phyloP scores from a whole-genome alignment of 2,888 invertebrate genomes.

The Trilocha varians region DNA sequence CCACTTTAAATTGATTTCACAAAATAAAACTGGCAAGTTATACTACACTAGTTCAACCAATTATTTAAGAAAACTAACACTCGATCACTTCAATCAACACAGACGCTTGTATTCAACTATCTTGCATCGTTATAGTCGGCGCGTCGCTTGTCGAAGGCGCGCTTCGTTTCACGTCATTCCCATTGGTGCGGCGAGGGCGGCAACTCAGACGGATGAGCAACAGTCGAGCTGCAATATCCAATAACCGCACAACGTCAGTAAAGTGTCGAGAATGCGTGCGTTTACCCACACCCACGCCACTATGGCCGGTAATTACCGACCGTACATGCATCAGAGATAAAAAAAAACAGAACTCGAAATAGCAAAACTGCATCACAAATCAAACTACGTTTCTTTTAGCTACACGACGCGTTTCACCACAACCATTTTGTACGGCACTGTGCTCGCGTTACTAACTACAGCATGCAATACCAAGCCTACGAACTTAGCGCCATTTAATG shows the following conservation, averaged over 20 bases:
- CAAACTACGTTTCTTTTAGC: slow-evolving; percentile 38
- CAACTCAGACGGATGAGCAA: slow-evolving; percentile 97
- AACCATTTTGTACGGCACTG: slow-evolving; percentile 66
- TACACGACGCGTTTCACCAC: slow-evolving; percentile 57
- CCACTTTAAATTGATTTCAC: too few species aligned
- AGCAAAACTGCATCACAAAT: slow-evolving; percentile 66
- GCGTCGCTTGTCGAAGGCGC: slow-evolving; percentile 43
- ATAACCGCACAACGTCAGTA: slow-evolving; percentile 22
- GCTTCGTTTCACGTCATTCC: slow-evolving; percentile 84
- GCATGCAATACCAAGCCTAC: slow-evolving; percentile 57
- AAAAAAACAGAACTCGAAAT: slow-evolving; percentile 51
- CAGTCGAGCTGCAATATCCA: slow-evolving; percentile 85
- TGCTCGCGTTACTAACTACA: slow-evolving; percentile 47
- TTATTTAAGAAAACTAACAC: too few species aligned
- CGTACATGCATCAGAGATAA: slow-evolving; percentile 53
- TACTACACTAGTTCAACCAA: too few species aligned
- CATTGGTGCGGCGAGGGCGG: slow-evolving; percentile 99
- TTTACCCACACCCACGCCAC: slow-evolving; percentile 37
- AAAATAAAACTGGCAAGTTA: too few species aligned
- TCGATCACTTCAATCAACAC: neutral
- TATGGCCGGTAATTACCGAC: slow-evolving; percentile 32
- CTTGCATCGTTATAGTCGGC: slow-evolving; percentile 39
- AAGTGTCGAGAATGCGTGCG: slow-evolving; percentile 7
- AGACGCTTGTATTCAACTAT: slow-evolving; percentile 16
- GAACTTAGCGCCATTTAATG: neutral